Evolutionary conservation across 1,140 invertebrate genomes (phyloP).

Genomic region (Ruditapes philippinarum): DNA sequence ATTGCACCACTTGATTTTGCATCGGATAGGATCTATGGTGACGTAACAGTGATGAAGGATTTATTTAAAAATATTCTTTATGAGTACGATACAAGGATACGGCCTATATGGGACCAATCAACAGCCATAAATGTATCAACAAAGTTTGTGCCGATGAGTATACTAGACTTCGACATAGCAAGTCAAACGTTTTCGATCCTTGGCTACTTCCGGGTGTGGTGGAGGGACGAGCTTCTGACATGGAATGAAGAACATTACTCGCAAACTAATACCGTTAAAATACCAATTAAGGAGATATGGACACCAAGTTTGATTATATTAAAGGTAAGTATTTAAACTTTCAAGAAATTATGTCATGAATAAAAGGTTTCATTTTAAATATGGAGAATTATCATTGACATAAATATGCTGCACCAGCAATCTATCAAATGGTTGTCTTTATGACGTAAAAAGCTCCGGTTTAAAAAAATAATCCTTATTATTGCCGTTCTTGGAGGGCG

Average conservation of each 20-base stretch:
- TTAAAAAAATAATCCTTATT: too few species aligned
- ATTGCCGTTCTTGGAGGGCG: too few species aligned
- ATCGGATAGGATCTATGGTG: too few species aligned
- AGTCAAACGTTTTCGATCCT: constrained; percentile 18
- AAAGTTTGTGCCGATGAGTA: constrained; percentile 3
- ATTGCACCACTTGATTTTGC: too few species aligned
- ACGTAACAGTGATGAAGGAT: not conserved
- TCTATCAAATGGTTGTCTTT: too few species aligned
- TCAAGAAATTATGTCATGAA: too few species aligned
- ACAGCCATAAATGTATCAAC: not conserved
- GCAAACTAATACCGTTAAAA: not conserved
- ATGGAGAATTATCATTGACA: too few species aligned
- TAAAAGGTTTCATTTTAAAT: too few species aligned
- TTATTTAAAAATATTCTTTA: not conserved
- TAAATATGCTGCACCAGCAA: too few species aligned
- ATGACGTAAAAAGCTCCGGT: too few species aligned
- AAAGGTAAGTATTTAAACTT: not conserved
- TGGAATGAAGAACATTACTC: not conserved
- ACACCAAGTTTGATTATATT: constrained; percentile 15
- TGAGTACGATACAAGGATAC: not conserved
- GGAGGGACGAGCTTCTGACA: constrained; percentile 1
- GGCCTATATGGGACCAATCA: not conserved
- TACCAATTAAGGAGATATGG: constrained; percentile 19
- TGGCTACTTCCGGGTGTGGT: not conserved
- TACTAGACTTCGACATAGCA: constrained; percentile 30